phyloP scores from a whole-genome alignment of 2,888 invertebrate genomes.

The Himalopsyche tibetana region DNA sequence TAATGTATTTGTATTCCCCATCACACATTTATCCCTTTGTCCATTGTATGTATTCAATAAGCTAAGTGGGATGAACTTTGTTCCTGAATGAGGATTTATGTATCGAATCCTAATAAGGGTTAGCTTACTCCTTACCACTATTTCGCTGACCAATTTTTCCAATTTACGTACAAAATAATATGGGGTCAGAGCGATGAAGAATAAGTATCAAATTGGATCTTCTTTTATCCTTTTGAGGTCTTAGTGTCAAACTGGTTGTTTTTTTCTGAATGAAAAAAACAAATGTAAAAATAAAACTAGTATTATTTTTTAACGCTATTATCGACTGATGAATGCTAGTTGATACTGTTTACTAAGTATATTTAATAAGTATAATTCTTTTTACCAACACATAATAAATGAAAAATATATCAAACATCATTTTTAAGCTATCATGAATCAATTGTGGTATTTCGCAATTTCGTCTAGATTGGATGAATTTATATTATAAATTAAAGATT shows the following conservation, averaged over 20 bases:
- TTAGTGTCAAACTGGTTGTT: slow-evolving; percentile 24
- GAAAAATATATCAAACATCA: no score
- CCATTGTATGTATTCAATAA: slow-evolving; percentile 38
- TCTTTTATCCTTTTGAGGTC: slow-evolving; percentile 41
- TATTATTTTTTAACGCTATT: no score
- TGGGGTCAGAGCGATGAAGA: slow-evolving; percentile 38
- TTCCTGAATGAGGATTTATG: slow-evolving; percentile 43
- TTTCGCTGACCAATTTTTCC: slow-evolving; percentile 43
- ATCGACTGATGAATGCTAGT: no score
- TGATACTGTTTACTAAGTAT: no score
- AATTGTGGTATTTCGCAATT: no score
- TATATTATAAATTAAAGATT: no score
- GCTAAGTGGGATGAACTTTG: slow-evolving; percentile 43
- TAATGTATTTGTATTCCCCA: slow-evolving; percentile 36
- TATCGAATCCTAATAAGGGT: slow-evolving; percentile 43
- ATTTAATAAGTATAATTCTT: no score
- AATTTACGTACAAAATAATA: slow-evolving; percentile 43
- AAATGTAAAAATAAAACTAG: neutral
- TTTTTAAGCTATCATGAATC: no score
- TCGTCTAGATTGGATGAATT: no score
- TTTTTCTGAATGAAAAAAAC: neutral
- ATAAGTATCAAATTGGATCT: slow-evolving; percentile 41
- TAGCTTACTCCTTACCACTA: slow-evolving; percentile 39
- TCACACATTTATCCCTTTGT: slow-evolving; percentile 40
- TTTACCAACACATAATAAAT: no score